Evolutionary conservation across 2,113 vertebrate species (phyloP).

Genomic region (Hippolais icterina): DNA sequence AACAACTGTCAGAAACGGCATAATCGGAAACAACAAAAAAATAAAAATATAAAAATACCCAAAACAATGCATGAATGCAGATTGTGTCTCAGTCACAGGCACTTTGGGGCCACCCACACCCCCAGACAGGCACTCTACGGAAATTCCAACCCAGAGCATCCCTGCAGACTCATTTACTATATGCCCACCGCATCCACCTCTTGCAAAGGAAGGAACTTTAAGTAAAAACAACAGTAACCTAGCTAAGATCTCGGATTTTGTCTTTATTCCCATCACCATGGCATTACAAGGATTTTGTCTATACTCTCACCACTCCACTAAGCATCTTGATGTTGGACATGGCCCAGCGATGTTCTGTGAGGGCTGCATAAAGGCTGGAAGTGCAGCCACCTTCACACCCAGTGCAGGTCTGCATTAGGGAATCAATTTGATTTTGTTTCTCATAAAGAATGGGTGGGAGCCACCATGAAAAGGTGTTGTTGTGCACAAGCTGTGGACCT

Average conservation of each 20-base stretch:
- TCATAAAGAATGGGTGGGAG: not conserved
- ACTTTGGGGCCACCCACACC: not conserved
- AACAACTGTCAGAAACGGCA: conserved; percentile 49
- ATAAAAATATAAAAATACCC: not conserved
- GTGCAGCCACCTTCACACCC: not conserved
- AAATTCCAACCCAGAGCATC: accelerated
- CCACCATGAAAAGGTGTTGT: not conserved
- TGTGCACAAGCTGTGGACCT: not conserved
- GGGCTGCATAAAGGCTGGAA: not conserved
- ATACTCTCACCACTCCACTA: not conserved
- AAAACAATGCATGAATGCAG: not conserved
- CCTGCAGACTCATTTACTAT: not conserved
- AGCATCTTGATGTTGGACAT: accelerated
- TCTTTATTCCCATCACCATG: not conserved
- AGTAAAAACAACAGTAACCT: accelerated
- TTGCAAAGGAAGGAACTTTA: not conserved
- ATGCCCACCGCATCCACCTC: not conserved
- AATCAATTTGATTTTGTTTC: not conserved
- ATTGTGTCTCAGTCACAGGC: accelerated
- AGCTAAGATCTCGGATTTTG: not conserved
- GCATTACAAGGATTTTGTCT: not conserved
- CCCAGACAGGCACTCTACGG: not conserved
- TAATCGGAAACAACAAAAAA: not conserved
- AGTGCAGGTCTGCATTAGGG: accelerated
- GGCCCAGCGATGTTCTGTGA: not conserved